Evolutionary conservation across 2,888 invertebrate species (phyloP), one percentile per base, ranked within the genome.

Genomic region (Nematopogon swammerdamellus): DNA sequence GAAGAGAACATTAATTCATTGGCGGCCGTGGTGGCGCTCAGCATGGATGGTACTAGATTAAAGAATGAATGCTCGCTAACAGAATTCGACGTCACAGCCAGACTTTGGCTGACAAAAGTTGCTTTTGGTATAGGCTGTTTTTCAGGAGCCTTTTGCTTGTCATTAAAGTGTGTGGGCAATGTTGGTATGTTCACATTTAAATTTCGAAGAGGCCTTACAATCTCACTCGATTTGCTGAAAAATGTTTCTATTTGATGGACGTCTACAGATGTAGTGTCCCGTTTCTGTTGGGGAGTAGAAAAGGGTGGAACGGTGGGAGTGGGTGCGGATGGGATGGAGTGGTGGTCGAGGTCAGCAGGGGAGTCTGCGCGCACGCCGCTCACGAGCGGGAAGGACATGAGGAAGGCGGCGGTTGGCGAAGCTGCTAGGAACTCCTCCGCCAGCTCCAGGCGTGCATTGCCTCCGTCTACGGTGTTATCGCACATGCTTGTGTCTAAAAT

Each of bases 341-440:
- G 65, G 46, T 65, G 63, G 2, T 60, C 56, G 51, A 77, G 79
- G 50, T 79, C 79, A 19, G 72, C 70, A 8, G 80, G 79, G 51
- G 80, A 80, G 45, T 80, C 80, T 25, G 79, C 80, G 56, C 80
- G 68, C 53, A 77, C 79, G 2, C 80, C 80, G 59, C 79, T 88
- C 0, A 90, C 90, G 46, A 89, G 66, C 0, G 90, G 90, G 60
- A 89, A 90, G 2, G 89, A 86, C 72, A 88, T 82, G 11, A 90
- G 70, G 62, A 89, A 89, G 1, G 90, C 90, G 14, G 89, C 90
- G 2, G 89, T 89, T 4, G 90, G 89, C 2, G 89, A 89, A 48
- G 80, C 76, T 49, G 80, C 80, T 55, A 79, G 58, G 59, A 79
- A 73, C 53, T 79, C 79, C 61, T 79, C 79, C 2, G 79, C 84